Conservation (phyloP, 2,113 vertebrate genomes). For the Suricata suricatta region DNA sequence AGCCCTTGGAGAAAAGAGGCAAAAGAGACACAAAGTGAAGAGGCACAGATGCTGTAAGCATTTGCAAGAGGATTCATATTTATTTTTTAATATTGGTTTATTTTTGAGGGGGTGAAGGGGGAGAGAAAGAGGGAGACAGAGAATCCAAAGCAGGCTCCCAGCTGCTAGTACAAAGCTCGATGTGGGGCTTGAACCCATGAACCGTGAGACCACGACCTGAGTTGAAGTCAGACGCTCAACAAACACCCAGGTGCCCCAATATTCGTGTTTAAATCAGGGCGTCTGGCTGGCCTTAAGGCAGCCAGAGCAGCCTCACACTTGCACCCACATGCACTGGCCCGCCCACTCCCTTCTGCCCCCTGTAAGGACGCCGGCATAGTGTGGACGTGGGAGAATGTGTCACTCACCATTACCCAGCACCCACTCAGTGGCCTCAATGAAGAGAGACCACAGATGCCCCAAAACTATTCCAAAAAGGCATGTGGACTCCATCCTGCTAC, state of each 20-base stretch:
- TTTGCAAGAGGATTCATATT: too few species aligned
- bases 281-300: not conserved
- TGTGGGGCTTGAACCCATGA: too few species aligned
- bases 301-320: not conserved
- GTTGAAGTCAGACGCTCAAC: too few species aligned
- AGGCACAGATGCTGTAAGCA: rapidly evolving
- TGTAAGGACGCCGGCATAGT: rapidly evolving
- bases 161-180: too few species aligned
- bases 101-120: too few species aligned
- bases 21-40: not conserved
- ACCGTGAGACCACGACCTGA: too few species aligned
- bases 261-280: not conserved
- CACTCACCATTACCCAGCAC: rapidly evolving
- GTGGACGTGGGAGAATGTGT: not conserved
- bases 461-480: not conserved
- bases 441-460: rapidly evolving
- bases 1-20: not conserved
- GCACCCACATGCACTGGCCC: rapidly evolving
- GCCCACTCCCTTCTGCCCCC: rapidly evolving
- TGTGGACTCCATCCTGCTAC: rapidly evolving
- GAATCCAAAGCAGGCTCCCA: too few species aligned
- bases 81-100: too few species aligned
- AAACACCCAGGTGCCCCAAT: too few species aligned
- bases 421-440: too few species aligned
- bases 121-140: too few species aligned